Conservation (phyloP, 2,113 vertebrate genomes). For the Uria aalge region DNA sequence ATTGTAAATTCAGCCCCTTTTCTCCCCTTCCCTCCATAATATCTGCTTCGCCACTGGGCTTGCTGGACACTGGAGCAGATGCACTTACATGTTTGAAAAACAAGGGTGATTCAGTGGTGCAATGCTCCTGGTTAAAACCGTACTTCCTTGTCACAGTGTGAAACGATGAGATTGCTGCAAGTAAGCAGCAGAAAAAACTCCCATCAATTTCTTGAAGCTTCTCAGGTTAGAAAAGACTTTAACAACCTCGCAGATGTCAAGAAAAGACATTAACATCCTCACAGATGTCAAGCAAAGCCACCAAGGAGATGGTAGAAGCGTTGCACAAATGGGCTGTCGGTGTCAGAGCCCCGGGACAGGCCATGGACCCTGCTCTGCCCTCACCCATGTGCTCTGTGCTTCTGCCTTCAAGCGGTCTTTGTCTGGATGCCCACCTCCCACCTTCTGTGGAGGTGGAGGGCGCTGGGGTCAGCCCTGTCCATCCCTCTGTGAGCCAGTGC, state of each 20-base stretch:
- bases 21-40: neutral
- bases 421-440: neutral
- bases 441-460: neutral
- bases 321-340: neutral
- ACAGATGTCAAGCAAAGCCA: neutral
- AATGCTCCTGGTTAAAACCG: neutral
- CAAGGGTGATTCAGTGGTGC: neutral
- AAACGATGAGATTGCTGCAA: neutral
- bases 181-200: neutral
- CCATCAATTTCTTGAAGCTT: neutral
- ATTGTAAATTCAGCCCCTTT: neutral
- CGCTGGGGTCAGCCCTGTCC: neutral
- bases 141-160: neutral
- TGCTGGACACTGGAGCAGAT: neutral
- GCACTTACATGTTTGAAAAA: neutral
- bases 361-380: too few species aligned
- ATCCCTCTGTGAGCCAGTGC: neutral
- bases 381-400: accelerated
- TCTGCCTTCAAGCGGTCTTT: neutral
- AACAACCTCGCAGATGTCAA: neutral
- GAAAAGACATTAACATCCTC: neutral
- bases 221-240: neutral
- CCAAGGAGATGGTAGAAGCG: neutral
- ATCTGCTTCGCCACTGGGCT: neutral
- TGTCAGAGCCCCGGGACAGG: accelerated